Conservation (phyloP, 2,797 vertebrate species). For the Acanthurus lineatus region DNA sequence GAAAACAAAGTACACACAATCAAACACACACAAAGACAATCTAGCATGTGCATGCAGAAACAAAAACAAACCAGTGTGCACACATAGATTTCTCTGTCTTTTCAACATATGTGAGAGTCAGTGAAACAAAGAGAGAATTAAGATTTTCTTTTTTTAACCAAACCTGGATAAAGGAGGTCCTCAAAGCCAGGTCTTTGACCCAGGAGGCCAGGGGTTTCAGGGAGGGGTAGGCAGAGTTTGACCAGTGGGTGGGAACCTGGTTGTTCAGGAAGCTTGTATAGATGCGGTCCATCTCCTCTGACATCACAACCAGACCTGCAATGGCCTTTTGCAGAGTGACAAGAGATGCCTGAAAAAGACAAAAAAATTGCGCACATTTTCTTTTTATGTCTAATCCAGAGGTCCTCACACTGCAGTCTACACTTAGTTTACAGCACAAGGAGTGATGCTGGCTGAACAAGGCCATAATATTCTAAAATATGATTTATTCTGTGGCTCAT, state of each 20-base stretch:
- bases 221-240: conserved; percentile 85
- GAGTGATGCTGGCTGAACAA: conserved; percentile 29
- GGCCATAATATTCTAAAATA: conserved; percentile 40
- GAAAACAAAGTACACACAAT: conserved; percentile 4
- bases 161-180: conserved; percentile 88
- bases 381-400: conserved; percentile 47
- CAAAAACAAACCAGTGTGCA: background rate
- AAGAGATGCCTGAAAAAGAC: conserved; percentile 72
- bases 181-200: conserved; percentile 86
- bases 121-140: conserved; percentile 11
- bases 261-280: conserved; percentile 89
- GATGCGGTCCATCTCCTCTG: conserved; percentile 88
- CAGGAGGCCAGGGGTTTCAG: conserved; percentile 87
- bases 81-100: background rate
- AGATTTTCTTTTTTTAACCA: conserved; percentile 15
- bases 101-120: conserved; percentile 1
- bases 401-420: conserved; percentile 23
- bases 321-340: conserved; percentile 86
- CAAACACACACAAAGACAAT: conserved; percentile 2
- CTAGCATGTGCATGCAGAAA: background rate
- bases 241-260: conserved; percentile 84
- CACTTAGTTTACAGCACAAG: conserved; percentile 40
- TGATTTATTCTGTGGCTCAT: conserved; percentile 39
- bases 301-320: conserved; percentile 88
- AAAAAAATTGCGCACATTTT: conserved; percentile 55